phyloP scores from a whole-genome alignment of 2,797 vertebrate genomes.

The Gymnocypris eckloni region DNA sequence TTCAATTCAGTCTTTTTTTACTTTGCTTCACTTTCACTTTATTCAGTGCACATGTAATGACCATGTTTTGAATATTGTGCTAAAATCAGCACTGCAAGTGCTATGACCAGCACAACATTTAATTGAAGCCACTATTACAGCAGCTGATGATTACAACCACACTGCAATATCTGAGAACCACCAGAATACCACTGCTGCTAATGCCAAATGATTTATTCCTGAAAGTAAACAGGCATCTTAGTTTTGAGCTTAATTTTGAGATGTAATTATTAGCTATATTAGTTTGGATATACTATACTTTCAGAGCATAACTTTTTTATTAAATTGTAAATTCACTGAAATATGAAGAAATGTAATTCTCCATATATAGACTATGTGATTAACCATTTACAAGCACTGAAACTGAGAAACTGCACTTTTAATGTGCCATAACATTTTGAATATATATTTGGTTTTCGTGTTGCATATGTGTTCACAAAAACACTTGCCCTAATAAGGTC shows the following conservation, averaged over 20 bases:
- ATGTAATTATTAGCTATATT: background rate
- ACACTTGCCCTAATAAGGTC: background rate
- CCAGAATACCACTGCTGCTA: background rate
- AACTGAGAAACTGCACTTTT: background rate
- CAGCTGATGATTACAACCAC: constrained; percentile 30
- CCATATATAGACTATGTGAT: background rate
- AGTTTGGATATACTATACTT: background rate
- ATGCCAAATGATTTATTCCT: constrained; percentile 15
- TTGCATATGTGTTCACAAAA: background rate
- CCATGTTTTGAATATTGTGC: background rate
- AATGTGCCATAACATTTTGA: background rate
- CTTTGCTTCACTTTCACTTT: background rate
- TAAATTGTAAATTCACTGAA: background rate
- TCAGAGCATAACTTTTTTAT: background rate
- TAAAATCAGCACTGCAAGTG: constrained; percentile 10
- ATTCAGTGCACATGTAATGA: background rate
- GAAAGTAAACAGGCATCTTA: background rate
- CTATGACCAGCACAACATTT: background rate
- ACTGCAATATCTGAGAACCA: background rate
- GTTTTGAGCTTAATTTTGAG: constrained; percentile 11
- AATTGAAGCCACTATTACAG: constrained; percentile 10
- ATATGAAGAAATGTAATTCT: background rate
- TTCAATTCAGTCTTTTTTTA: background rate
- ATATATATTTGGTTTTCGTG: constrained; percentile 8
- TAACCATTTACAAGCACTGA: background rate